A percentile compares a stretch with the other conserved stretches of the same genome.
These are phyloP conservation scores for Bettongia penicillata DNA, from an alignment of 2,113 vertebrate species.

Conservation along the genomic window DNA sequence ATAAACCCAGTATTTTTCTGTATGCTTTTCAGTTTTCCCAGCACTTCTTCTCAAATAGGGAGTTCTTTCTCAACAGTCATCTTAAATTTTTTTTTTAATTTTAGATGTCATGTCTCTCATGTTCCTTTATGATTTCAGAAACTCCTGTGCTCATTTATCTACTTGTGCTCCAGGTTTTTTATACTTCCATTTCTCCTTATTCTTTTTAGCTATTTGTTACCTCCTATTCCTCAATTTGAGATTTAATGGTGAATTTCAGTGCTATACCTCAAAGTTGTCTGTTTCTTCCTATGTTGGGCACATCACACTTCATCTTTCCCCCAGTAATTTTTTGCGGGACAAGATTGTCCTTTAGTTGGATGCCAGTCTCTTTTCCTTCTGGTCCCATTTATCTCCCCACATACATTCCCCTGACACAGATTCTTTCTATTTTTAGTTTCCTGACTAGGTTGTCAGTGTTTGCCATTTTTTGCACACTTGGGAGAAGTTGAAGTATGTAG, in stretches of 20 bases:
- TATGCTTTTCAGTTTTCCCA: not conserved
- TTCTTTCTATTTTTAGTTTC: not conserved
- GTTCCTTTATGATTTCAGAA: not conserved
- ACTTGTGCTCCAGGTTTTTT: not conserved
- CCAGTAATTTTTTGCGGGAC: not conserved
- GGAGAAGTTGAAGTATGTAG: not conserved
- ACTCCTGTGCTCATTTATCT: not conserved
- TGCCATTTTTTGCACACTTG: not conserved
- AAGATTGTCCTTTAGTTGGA: not conserved
- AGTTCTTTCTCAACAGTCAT: not conserved
- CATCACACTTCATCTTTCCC: not conserved
- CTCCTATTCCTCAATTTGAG: not conserved
- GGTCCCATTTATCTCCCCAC: not conserved
- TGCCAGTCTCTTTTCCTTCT: not conserved
- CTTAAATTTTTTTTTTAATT: not conserved
- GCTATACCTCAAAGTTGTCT: not conserved
- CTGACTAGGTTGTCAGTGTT: not conserved
- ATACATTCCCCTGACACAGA: not conserved
- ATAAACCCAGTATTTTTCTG: not conserved
- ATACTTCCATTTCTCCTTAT: not conserved
- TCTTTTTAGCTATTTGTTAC: not conserved
- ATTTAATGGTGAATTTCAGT: not conserved
- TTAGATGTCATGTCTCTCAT: not conserved
- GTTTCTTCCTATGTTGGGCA: not conserved
- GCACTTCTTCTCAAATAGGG: not conserved